Base-by-base conservation (phyloP, 2,113 vertebrate species). In the Tinamus guttatus region DNA sequence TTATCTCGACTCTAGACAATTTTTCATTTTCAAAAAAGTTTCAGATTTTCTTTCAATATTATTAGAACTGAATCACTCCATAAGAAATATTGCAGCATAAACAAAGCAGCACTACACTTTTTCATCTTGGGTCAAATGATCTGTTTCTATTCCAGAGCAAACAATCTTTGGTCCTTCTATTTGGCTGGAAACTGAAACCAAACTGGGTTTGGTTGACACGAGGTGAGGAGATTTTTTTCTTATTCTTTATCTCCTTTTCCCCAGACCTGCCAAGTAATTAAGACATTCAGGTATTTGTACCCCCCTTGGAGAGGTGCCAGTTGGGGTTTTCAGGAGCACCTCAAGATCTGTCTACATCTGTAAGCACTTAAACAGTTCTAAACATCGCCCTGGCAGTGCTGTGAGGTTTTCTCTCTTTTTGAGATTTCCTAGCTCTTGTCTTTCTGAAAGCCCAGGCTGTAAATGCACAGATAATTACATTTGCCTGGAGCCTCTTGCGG, bases 401-500 rank as follows among this genome's bases (percentile, higher is more conserved):
- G 8, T 3, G 27, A 89, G 89, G 43, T 79, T 89, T 58, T 58
- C 65, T 41, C 40, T 3, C 45, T 47, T 47, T 47, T 47, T 27
- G 63, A 87, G 74, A 25, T 56, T 34, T 62, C 73, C 85, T 22
- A 17, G 10, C 49, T 64, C 56, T 69, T 41, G 18, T 2, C 87
- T 25, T 77, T 64, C 88, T 21, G n/a, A 69, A 65, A 2, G 5
- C 2, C 1, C 4, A 17, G 41, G n/a, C 51, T 75, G 40, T 21
- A 19, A 7, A 34, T 10, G 24, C 62, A 7, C 5, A 58, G 65
- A 49, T 2, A 5, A 38, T 27, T 28, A 28, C 0, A 0, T 0
- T 1, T 0, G 2, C 43, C 45, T 7, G 25, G 20, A 76, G 7
- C 28, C 68, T 38, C 8, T 40, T 38, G 19, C 21, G 16, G 68